phyloP scores from a whole-genome alignment of 2,113 vertebrate genomes.

The Pseudorhombus dupliciocellatus region DNA sequence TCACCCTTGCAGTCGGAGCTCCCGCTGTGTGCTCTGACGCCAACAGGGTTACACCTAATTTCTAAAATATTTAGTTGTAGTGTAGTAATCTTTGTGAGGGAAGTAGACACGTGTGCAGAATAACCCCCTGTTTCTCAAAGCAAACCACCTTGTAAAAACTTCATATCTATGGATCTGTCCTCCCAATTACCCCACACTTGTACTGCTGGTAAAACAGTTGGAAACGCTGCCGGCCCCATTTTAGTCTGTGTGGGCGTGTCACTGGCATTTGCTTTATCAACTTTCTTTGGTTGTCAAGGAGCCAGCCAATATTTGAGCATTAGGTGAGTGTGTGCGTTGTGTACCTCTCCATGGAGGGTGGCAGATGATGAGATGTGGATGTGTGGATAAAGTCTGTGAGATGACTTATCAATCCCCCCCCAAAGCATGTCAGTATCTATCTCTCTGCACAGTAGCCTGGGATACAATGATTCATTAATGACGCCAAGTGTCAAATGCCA shows the following conservation, averaged over 20 bases:
- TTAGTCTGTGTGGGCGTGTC: slow-evolving; percentile 11
- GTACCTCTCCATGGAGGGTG: slow-evolving; percentile 3
- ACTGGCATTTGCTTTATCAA: slow-evolving; percentile 31
- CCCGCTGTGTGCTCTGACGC: not conserved
- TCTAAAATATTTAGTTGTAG: too few species aligned
- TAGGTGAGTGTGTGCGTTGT: slow-evolving; percentile 11
- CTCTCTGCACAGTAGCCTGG: slow-evolving; percentile 59
- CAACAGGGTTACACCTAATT: too few species aligned
- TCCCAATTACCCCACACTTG: too few species aligned
- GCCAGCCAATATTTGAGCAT: slow-evolving; percentile 27
- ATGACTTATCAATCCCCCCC: slow-evolving; percentile 36
- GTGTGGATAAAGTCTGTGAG: slow-evolving; percentile 22
- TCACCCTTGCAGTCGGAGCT: not conserved
- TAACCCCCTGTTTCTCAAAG: too few species aligned
- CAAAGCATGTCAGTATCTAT: slow-evolving; percentile 56
- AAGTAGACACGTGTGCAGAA: not conserved
- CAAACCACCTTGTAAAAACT: too few species aligned
- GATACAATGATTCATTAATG: slow-evolving; percentile 71
- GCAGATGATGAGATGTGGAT: slow-evolving; percentile 25
- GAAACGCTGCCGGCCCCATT: too few species aligned
- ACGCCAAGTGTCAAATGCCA: slow-evolving; percentile 41
- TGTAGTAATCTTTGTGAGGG: not conserved
- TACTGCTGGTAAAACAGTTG: too few species aligned
- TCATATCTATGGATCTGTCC: too few species aligned
- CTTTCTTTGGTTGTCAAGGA: slow-evolving; percentile 63